Evolutionary conservation across 2,888 invertebrate genomes (phyloP).

Genomic region (Paralinhomoeus sp.): DNA sequence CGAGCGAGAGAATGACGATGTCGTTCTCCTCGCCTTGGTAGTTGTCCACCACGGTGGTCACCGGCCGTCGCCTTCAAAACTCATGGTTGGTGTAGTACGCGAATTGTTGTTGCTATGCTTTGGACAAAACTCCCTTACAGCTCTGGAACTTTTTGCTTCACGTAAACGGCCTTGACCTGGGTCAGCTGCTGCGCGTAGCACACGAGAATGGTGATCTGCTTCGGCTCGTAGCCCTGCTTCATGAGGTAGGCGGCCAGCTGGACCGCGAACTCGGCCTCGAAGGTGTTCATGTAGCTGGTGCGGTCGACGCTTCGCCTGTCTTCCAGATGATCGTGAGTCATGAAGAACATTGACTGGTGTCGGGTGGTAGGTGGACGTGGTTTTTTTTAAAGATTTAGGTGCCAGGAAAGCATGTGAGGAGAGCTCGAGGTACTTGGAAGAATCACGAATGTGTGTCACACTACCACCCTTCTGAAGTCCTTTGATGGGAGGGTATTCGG

Average conservation of each 20-base stretch:
- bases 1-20: slow-evolving; percentile 38
- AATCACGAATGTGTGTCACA: too few species aligned
- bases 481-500: slow-evolving; percentile 34
- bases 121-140: not conserved
- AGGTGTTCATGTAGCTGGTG: slow-evolving; percentile 29
- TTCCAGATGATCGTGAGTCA: slow-evolving; percentile 24
- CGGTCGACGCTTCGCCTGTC: not conserved
- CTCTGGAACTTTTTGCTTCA: not conserved
- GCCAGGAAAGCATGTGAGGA: too few species aligned
- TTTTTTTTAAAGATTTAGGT: too few species aligned
- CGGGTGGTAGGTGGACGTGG: too few species aligned
- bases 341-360: too few species aligned
- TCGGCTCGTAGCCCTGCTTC: slow-evolving; percentile 10
- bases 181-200: slow-evolving; percentile 48
- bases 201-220: slow-evolving; percentile 46
- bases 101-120: too few species aligned
- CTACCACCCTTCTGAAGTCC: slow-evolving; percentile 37
- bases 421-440: too few species aligned
- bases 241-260: slow-evolving; percentile 10
- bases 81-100: too few species aligned
- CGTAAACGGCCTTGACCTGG: slow-evolving; percentile 30
- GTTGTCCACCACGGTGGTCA: slow-evolving; percentile 42
- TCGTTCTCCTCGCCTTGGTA: slow-evolving; percentile 58
- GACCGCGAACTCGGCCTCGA: slow-evolving; percentile 43
- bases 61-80: too few species aligned